phyloP scores from a whole-genome alignment of 2,113 vertebrate genomes.

The Cepphus grylle region DNA sequence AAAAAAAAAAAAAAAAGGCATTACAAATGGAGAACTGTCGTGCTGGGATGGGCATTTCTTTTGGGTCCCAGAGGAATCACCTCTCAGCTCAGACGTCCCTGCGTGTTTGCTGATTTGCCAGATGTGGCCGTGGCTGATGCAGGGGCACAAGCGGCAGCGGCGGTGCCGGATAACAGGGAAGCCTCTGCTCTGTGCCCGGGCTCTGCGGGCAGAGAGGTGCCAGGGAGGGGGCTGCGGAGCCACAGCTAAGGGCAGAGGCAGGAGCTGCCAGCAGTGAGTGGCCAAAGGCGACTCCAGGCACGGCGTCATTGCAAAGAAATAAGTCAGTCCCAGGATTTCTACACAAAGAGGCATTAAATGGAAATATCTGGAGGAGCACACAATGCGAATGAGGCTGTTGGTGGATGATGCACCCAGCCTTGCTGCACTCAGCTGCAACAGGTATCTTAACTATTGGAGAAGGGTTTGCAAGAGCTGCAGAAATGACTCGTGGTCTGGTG shows the following conservation, averaged over 20 bases:
- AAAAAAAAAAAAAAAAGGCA: background rate
- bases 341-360: fast-evolving
- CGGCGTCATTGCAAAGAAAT: background rate
- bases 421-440: background rate
- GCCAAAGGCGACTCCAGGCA: background rate
- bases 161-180: fast-evolving
- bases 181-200: fast-evolving
- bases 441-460: no score
- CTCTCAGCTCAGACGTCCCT: background rate
- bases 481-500: background rate
- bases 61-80: background rate
- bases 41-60: background rate
- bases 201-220: background rate
- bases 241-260: background rate
- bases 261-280: background rate
- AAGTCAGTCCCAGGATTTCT: background rate
- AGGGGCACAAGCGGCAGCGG: background rate
- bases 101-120: fast-evolving
- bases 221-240: background rate
- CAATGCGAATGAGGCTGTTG: fast-evolving
- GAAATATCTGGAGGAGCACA: background rate
- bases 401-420: background rate
- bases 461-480: background rate
- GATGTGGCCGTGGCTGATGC: background rate
- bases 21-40: background rate